Base-by-base conservation (phyloP, 2,888 invertebrate species). In the Ornithoptera priamus region DNA sequence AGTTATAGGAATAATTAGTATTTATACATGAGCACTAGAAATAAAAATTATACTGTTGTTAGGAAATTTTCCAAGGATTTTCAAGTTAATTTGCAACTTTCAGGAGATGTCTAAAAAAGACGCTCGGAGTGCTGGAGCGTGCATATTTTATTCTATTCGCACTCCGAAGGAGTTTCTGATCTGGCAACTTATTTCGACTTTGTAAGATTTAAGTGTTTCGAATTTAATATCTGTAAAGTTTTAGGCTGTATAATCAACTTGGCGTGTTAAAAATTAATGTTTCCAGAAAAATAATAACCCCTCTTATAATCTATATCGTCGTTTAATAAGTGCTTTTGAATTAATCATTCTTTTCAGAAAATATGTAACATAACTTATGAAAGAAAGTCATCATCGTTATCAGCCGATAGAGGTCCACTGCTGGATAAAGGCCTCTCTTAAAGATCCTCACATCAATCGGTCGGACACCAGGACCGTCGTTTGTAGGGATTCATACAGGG, bases 11-110 rank as follows among this genome's bases (percentile, higher is more conserved):
- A 30, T 30, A 39, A 39, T 39, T 39, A 39, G 39, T 39, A 39
- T 10, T 39, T 39, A 39, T 39, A 39, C 0, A 39, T 39, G 39
- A 39, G 39, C 6, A 53, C 17, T 53, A 53, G 4, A 53, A 53
- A 53, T 15, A 53, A 53, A 17, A 15, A 0, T 17, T 53, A 53
- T 18, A 18, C 17, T 53, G 6, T 18, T 53, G 1, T 59, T 59
- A 3, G 17, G 12, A 30, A 59, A 17, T 17, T 22, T 59, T 59
- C 59, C 5, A 59, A 4, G 30, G 24, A 3, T 59, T 59, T 30
- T 7, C 59, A 59, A 59, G 59, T 59, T 59, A 59, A 59, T 59
- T 59, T 59, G 15, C 59, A 30, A 59, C 30, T 59, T 59, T 59
- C 17, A 22, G 24, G 22, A 59, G 24, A 24, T 59, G 59, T 59